Conservation (phyloP, 2,888 invertebrate genomes). For the Drosophila meridiana region DNA sequence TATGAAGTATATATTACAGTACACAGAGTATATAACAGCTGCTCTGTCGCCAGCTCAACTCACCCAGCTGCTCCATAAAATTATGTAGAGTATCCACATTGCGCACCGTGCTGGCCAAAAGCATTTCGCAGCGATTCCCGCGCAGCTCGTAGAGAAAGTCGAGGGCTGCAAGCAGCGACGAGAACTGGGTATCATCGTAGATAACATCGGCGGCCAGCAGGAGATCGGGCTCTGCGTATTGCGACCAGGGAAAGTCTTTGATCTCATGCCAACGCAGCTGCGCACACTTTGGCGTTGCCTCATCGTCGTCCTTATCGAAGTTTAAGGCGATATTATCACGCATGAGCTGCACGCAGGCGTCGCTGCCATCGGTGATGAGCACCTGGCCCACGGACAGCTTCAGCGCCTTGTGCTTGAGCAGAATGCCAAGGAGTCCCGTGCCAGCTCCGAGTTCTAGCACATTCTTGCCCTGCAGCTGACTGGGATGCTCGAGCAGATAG, state of each 20-base stretch:
- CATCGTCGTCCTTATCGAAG: conserved; percentile 74
- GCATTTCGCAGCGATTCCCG: conserved; percentile 83
- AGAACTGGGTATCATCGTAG: conserved; percentile 87
- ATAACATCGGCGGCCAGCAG: conserved; percentile 88
- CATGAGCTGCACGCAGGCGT: conserved; percentile 88
- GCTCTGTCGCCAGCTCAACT: conserved; percentile 35
- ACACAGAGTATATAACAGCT: not conserved
- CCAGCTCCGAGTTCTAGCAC: conserved; percentile 92
- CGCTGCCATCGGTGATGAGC: conserved; percentile 90
- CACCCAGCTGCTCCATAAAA: conserved; percentile 87
- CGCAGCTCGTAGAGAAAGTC: conserved; percentile 83
- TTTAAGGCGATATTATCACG: conserved; percentile 88
- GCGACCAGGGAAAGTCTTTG: conserved; percentile 71
- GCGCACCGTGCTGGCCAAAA: conserved; percentile 88
- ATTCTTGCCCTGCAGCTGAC: conserved; percentile 86
- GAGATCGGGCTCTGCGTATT: conserved; percentile 84
- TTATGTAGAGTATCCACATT: conserved; percentile 88
- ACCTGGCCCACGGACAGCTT: conserved; percentile 85
- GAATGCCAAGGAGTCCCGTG: conserved; percentile 90
- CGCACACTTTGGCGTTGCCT: conserved; percentile 34
- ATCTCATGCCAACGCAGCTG: conserved; percentile 86
- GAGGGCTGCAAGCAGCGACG: conserved; percentile 85
- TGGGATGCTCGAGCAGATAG: conserved; percentile 88
- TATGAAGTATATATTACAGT: no score
- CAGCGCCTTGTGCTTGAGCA: conserved; percentile 87